Base-by-base conservation (phyloP, 2,797 vertebrate genomes). In the Syngnathus rostellatus region DNA sequence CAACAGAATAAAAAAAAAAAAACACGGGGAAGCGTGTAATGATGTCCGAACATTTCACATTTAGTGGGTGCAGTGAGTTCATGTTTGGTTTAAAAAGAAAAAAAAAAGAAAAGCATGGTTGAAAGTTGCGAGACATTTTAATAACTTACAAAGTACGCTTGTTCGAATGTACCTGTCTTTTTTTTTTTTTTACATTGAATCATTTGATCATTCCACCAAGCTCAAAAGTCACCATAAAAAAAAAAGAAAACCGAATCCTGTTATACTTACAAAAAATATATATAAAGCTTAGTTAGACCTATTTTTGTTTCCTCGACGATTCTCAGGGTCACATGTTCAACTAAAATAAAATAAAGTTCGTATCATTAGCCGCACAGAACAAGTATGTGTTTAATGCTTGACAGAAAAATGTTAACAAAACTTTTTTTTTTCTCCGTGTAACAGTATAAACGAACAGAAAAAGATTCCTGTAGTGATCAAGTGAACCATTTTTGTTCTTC, bases 111-210 rank as follows among this genome's bases (percentile, higher is more conserved):
- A n/a, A 59, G 2, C n/a, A 57, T 12, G 37, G 23, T 48, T 57
- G 43, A 46, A 82, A 77, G 62, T 83, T 80, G 64, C 75, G 75
- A 79, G 67, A 83, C 84, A 83, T 88, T 91, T 91, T 91, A 91
- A 91, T 91, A 92, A 91, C 74, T 90, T 92, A 92, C 89, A 90
- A 90, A 83, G 79, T 77, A 82, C 81, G 84, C 84, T 80, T 85
- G 76, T 80, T 85, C 80, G 80, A 69, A 80, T 85, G 87, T 89
- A 91, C 88, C 89, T 85, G 82, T 72, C 79, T 70, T 78, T 82
- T 31, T 31, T 31, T 31, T 31, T 31, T 31, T 25, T 25, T 83
- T 84, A 87, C 82, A 84, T 54, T 80, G 72, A 86, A 86, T 71
- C 64, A 31, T 83, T 77, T 82, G 58, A 75, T 87, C 74, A 84